A percentile compares a stretch with the other conserved stretches of the same genome.
phyloP scores from a whole-genome alignment of 2,797 vertebrate species.

The Sparidentex hasta region DNA sequence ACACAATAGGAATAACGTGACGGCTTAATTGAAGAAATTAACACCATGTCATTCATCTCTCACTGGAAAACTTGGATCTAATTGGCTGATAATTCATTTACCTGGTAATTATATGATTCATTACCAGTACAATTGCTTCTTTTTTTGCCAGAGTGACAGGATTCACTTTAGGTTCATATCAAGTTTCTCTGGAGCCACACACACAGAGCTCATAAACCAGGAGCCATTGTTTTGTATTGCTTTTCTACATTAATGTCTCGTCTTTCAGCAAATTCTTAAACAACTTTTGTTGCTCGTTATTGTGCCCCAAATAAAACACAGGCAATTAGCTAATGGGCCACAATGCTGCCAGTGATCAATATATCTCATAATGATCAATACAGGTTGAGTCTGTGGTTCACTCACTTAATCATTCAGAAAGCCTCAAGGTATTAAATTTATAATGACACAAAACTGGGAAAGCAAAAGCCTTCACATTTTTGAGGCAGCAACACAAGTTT shows the following conservation, averaged over 20 bases:
- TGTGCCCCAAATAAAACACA: background rate
- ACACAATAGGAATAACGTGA: background rate
- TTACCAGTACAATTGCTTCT: background rate
- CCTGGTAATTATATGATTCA: background rate
- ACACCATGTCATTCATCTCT: background rate
- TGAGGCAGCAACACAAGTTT: background rate
- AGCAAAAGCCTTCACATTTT: background rate
- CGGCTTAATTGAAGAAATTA: background rate
- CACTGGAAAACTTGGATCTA: background rate
- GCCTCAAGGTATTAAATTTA: background rate
- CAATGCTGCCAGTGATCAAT: background rate
- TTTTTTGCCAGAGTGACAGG: background rate
- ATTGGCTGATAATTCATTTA: constrained; percentile 8
- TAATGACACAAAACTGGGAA: background rate
- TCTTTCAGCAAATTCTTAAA: background rate
- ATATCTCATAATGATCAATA: constrained; percentile 1
- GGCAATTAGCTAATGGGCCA: constrained; percentile 2
- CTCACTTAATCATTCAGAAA: background rate
- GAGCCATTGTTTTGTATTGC: background rate
- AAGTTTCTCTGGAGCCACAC: too few species aligned
- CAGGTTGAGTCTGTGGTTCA: background rate
- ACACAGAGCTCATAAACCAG: background rate
- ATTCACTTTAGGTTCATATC: background rate
- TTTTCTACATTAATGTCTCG: background rate
- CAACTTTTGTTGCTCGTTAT: background rate